A percentile compares a stretch with the other conserved stretches of the same genome.
Conservation (phyloP, 2,113 vertebrate species). For the Castor canadensis region DNA sequence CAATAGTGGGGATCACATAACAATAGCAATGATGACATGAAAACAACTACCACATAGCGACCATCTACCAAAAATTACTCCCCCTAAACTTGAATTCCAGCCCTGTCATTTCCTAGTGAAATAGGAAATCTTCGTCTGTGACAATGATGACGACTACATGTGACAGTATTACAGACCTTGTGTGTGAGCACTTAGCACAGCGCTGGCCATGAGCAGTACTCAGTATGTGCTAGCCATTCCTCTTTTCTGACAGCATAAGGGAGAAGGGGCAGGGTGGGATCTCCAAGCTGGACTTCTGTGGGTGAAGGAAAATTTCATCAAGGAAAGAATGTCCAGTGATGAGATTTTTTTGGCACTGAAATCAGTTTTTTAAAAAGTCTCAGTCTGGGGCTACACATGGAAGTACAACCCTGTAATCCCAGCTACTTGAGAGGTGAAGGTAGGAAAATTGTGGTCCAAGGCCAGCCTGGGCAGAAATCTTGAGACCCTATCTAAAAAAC, state of each 20-base stretch:
- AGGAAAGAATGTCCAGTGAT: background rate
- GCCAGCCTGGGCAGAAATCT: no score
- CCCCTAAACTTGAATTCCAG: background rate
- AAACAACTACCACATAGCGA: background rate
- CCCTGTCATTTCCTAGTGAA: background rate
- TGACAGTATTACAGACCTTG: background rate
- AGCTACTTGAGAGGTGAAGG: no score
- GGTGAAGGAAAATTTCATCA: background rate
- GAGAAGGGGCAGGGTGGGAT: background rate
- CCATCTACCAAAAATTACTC: background rate
- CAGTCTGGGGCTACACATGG: no score
- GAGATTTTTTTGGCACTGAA: background rate
- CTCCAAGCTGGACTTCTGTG: background rate
- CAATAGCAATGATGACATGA: background rate
- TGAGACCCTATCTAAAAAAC: no score
- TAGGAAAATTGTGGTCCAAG: no score
- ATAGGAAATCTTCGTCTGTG: background rate
- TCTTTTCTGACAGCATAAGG: background rate
- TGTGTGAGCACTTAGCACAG: rapidly evolving
- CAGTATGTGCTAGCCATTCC: rapidly evolving
- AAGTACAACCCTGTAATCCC: no score
- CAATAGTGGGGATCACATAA: background rate
- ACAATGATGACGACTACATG: background rate
- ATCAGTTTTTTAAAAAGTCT: background rate
- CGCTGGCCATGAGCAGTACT: background rate